phyloP scores from a whole-genome alignment of 2,888 invertebrate genomes.

The Cerceris ruficornis region DNA sequence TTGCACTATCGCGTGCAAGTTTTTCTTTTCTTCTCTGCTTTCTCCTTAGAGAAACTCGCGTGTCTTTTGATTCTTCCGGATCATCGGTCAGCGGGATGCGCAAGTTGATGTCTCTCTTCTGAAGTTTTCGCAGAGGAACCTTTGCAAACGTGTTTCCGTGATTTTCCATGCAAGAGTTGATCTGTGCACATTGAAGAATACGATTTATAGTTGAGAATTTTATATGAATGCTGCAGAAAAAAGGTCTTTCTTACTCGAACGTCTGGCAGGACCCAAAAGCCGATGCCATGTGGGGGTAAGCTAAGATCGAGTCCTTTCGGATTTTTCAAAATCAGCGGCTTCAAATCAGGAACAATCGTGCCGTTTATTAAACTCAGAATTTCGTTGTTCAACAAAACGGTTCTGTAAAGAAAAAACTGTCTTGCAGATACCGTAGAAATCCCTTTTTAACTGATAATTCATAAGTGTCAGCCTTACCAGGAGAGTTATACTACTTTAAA shows the following conservation, averaged over 20 bases:
- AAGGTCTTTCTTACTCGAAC: constrained; percentile 81
- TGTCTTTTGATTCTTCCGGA: neutral
- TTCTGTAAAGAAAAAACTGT: constrained; percentile 79
- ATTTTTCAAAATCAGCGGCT: constrained; percentile 83
- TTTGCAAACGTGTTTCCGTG: neutral
- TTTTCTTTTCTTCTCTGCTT: neutral
- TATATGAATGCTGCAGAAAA: neutral
- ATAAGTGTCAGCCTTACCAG: no score
- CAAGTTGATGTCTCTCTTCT: neutral
- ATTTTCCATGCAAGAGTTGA: constrained; percentile 67
- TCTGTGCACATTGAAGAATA: constrained; percentile 51
- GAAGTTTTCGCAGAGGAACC: neutral
- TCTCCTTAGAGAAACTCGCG: neutral
- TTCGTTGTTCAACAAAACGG: constrained; percentile 86
- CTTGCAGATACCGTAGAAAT: neutral
- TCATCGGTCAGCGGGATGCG: neutral
- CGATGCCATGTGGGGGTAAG: constrained; percentile 87
- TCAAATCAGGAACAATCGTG: constrained; percentile 81
- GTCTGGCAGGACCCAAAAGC: constrained; percentile 89
- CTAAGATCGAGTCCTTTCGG: constrained; percentile 84
- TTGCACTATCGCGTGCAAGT: neutral
- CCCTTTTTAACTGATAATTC: no score
- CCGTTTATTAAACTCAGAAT: constrained; percentile 84
- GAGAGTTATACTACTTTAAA: no score
- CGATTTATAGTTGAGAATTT: constrained; percentile 1